Conservation (phyloP, 2,888 invertebrate genomes). For the Zelleria hepariella region DNA sequence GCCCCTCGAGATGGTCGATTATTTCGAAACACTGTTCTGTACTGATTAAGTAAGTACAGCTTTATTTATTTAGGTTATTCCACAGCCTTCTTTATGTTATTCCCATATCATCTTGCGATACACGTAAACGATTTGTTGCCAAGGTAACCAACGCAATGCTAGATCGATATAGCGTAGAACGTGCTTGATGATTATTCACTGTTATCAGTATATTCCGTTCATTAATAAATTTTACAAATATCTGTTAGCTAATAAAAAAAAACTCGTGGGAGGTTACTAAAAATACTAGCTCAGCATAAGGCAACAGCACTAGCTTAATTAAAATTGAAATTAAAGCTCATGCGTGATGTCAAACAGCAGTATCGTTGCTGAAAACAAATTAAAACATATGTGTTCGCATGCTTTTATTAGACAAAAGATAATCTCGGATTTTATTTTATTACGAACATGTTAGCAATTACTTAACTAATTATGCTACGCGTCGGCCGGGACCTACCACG, state of each 20-base stretch:
- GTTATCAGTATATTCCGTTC: no score
- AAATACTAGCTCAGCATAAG: no score
- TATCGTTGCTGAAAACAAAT: not conserved
- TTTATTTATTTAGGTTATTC: not conserved
- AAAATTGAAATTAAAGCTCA: not conserved
- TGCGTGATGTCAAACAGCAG: not conserved
- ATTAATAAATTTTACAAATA: no score
- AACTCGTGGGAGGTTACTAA: no score
- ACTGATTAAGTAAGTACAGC: not conserved
- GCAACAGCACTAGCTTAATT: not conserved
- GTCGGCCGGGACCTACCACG: no score
- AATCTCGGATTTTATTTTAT: not conserved
- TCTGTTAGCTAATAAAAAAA: no score
- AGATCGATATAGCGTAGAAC: no score
- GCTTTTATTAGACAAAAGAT: not conserved
- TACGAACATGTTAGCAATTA: not conserved
- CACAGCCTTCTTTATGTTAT: not conserved
- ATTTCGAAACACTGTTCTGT: not conserved
- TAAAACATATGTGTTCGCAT: not conserved
- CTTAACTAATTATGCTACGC: not conserved
- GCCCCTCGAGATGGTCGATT: not conserved
- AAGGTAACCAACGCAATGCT: not conserved
- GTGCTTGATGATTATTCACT: no score
- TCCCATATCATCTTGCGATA: not conserved
- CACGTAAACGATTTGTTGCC: not conserved